Evolutionary conservation across 2,888 invertebrate genomes (phyloP).

Genomic region (Belgica antarctica): DNA sequence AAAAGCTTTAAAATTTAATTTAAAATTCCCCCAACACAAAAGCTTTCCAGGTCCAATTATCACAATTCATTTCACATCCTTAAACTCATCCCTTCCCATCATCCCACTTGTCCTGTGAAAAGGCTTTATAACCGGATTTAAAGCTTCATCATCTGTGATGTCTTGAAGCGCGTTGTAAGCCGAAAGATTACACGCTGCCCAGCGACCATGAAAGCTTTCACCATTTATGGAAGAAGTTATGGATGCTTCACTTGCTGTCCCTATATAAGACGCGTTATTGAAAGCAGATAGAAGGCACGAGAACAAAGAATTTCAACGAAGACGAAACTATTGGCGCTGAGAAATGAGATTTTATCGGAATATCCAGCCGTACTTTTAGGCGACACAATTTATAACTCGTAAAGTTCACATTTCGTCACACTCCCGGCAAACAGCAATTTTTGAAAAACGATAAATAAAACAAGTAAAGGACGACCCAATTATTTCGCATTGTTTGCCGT

Average conservation of each 20-base stretch:
- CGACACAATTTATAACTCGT: slow-evolving; percentile 2
- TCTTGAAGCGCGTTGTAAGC: too few relatives aligned
- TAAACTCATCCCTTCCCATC: too few relatives aligned
- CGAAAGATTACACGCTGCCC: too few relatives aligned
- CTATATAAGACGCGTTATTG: not conserved
- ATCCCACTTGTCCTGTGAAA: too few relatives aligned
- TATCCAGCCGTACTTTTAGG: not conserved
- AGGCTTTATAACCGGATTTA: too few relatives aligned
- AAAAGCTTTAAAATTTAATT: too few relatives aligned
- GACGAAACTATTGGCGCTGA: not conserved
- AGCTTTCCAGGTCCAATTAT: too few relatives aligned
- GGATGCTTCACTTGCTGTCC: not conserved
- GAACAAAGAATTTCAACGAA: not conserved
- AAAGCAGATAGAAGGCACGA: not conserved
- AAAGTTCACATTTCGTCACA: slow-evolving; percentile 14
- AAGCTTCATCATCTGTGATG: too few relatives aligned
- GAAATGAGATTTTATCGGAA: not conserved
- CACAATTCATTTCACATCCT: too few relatives aligned
- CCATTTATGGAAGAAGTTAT: not conserved
- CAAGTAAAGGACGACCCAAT: slow-evolving; percentile 13
- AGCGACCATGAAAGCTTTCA: not conserved
- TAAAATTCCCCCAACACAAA: too few relatives aligned
- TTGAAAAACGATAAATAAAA: slow-evolving; percentile 8
- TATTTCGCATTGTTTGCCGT: slow-evolving; percentile 3
- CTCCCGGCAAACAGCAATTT: slow-evolving; percentile 10